Percentiles rank a stretch among this genome's conserved stretches.
Conservation (phyloP, 1,140 invertebrate genomes). For the Streblospio benedicti region DNA sequence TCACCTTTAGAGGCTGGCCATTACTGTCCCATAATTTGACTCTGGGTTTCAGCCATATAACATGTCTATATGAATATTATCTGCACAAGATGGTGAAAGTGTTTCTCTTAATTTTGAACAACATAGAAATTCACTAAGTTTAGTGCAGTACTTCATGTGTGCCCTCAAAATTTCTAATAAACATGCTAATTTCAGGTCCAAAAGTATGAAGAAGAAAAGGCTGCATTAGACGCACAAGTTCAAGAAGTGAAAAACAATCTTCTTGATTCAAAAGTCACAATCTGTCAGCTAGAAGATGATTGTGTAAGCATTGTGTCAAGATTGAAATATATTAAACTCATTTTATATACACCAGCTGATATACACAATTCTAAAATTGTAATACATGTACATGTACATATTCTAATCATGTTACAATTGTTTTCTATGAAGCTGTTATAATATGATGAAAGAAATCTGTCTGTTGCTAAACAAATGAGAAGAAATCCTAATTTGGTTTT, state of each 20-base stretch:
- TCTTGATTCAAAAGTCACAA: conserved; percentile 76
- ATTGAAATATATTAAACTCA: conserved; percentile 6
- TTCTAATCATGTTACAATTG: conserved; percentile 4
- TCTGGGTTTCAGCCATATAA: not conserved
- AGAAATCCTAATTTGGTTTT: too few species aligned
- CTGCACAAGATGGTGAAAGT: not conserved
- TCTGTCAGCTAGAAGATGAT: conserved; percentile 79
- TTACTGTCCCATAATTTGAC: too few species aligned
- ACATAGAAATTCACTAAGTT: not conserved
- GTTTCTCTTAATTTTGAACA: not conserved
- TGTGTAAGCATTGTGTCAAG: conserved; percentile 59
- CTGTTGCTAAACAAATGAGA: too few species aligned
- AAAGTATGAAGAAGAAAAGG: conserved; percentile 84
- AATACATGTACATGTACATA: not conserved
- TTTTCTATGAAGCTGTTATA: conserved; percentile 4
- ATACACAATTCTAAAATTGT: not conserved
- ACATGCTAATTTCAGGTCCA: conserved; percentile 52
- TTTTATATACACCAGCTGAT: not conserved
- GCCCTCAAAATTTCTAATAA: not conserved
- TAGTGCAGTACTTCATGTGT: not conserved
- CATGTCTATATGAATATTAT: not conserved
- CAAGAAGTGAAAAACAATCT: conserved; percentile 75
- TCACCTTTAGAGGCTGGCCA: too few species aligned
- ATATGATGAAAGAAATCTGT: too few species aligned
- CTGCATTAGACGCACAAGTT: conserved; percentile 74